These are phyloP conservation scores for Aphrophora alni DNA, from an alignment of 2,888 invertebrate species.

Conservation along the genomic window DNA sequence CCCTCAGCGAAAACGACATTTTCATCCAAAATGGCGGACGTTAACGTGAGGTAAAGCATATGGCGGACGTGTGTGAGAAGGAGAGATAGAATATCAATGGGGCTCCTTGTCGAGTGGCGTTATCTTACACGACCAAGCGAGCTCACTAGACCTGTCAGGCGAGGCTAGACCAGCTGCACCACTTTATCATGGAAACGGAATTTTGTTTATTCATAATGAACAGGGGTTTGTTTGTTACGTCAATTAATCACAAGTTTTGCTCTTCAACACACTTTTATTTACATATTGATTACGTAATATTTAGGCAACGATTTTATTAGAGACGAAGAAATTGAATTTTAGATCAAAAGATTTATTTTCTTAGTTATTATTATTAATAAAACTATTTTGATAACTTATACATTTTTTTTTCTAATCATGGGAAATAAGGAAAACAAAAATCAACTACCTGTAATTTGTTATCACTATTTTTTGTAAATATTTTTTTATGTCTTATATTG, in stretches of 20 bases:
- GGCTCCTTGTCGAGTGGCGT: not conserved
- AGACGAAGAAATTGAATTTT: too few relatives aligned
- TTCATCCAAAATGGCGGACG: slow-evolving; percentile 5
- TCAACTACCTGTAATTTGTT: too few relatives aligned
- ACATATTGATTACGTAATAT: too few relatives aligned
- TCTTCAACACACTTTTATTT: too few relatives aligned
- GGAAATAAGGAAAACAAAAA: too few relatives aligned
- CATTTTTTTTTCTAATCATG: too few relatives aligned
- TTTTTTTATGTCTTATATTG: too few relatives aligned
- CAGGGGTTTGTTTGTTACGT: not conserved
- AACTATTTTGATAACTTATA: too few relatives aligned
- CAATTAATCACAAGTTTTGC: not conserved
- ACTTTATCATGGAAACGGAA: not conserved
- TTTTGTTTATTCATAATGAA: not conserved
- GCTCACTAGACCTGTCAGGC: not conserved
- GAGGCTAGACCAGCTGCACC: not conserved
- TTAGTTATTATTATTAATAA: too few relatives aligned
- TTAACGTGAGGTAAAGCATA: not conserved
- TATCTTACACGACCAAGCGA: not conserved
- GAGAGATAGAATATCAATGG: slow-evolving; percentile 2
- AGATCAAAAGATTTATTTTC: too few relatives aligned
- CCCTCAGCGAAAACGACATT: not conserved
- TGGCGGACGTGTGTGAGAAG: not conserved
- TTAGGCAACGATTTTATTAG: too few relatives aligned
- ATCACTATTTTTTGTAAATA: too few relatives aligned